These are phyloP conservation scores for Salvelinus sp. DNA, from an alignment of 2,113 vertebrate species.

Conservation along the genomic window DNA sequence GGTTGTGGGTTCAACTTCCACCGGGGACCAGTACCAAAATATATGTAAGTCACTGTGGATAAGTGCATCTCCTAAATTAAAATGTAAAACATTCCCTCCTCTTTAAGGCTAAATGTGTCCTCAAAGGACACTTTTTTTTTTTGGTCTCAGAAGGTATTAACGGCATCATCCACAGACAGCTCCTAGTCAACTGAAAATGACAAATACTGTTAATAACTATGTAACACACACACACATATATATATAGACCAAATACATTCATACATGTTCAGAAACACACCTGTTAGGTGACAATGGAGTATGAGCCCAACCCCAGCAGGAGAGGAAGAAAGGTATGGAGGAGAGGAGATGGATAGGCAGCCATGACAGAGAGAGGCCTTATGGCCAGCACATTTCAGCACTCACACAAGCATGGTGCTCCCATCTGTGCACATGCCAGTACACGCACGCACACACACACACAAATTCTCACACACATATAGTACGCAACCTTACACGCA, in stretches of 20 bases:
- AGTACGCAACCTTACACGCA: conserved; percentile 19
- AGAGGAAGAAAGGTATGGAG: not conserved
- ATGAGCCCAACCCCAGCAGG: not conserved
- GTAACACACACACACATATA: too few relatives aligned
- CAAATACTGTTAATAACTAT: too few relatives aligned
- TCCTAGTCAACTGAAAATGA: not conserved
- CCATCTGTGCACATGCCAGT: conserved; percentile 38
- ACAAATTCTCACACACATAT: conserved; percentile 32
- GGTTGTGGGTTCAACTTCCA: too few relatives aligned
- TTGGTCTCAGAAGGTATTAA: conserved; percentile 11
- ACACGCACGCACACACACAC: conserved; percentile 1
- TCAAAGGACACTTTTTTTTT: conserved; percentile 19
- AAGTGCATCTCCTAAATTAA: too few relatives aligned
- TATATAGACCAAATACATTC: too few relatives aligned
- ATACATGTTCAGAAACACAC: too few relatives aligned
- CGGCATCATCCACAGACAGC: too few relatives aligned
- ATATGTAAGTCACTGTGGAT: too few relatives aligned
- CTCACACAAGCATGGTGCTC: conserved; percentile 20
- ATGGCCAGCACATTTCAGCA: not conserved
- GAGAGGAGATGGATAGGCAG: conserved; percentile 3
- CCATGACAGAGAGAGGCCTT: not conserved
- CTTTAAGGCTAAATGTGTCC: conserved; percentile 21
- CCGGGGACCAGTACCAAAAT: too few relatives aligned
- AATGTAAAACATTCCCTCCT: conserved; percentile 17
- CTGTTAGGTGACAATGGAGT: too few relatives aligned